Evolutionary conservation across 2,888 invertebrate genomes (phyloP).

Genomic region (Vandiemenella viatica): DNA sequence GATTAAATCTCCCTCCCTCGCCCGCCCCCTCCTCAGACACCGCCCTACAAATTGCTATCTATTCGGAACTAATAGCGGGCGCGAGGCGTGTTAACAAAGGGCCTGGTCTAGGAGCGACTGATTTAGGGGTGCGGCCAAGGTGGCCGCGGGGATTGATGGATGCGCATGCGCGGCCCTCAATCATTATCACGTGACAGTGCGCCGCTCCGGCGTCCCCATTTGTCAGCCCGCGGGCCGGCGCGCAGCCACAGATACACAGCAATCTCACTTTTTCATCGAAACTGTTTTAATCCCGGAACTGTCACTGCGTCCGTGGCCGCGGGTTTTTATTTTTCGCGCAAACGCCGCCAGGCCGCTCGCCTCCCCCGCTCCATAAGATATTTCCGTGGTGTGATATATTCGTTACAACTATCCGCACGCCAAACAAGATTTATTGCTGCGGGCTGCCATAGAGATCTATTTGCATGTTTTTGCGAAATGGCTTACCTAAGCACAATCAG

Average conservation of each 20-base stretch:
- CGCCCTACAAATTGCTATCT: background rate
- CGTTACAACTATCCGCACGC: slow-evolving; percentile 7
- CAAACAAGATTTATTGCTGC: slow-evolving; percentile 12
- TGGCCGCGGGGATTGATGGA: background rate
- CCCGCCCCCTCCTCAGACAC: slow-evolving; percentile 5
- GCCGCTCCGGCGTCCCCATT: slow-evolving; percentile 16
- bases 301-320: slow-evolving; percentile 11
- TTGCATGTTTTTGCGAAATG: background rate
- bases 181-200: slow-evolving; percentile 18
- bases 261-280: slow-evolving; percentile 14
- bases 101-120: background rate
- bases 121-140: background rate
- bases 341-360: background rate
- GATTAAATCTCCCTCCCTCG: slow-evolving; percentile 3
- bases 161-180: slow-evolving; percentile 14
- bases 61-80: slow-evolving; percentile 2
- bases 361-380: slow-evolving; percentile 10
- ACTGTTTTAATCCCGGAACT: slow-evolving; percentile 16
- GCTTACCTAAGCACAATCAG: background rate
- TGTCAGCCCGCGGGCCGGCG: slow-evolving; percentile 10
- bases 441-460: background rate
- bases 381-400: slow-evolving; percentile 9
- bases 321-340: slow-evolving; percentile 14
- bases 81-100: slow-evolving; percentile 12
- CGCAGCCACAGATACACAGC: slow-evolving; percentile 7